Percentiles rank a stretch among this genome's conserved stretches.
phyloP scores from a whole-genome alignment of 2,113 vertebrate species.

The Petroica traversi region DNA sequence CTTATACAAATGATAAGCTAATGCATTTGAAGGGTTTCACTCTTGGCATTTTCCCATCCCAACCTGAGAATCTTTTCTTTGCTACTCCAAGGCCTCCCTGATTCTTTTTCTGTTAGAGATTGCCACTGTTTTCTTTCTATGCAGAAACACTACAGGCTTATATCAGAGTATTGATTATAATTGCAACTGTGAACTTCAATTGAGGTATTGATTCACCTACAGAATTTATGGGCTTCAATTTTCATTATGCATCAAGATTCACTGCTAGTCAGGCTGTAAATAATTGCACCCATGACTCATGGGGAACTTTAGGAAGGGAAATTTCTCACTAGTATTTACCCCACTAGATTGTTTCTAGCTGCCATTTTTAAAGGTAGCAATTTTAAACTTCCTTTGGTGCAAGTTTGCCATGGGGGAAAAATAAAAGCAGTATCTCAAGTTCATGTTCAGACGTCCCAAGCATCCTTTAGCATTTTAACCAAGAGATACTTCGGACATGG shows the following conservation, averaged over 20 bases:
- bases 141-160: neutral
- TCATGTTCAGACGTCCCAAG: neutral
- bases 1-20: neutral
- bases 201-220: conserved; percentile 7
- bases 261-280: neutral
- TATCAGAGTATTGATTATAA: neutral
- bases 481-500: neutral
- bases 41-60: neutral
- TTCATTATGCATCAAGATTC: conserved; percentile 17
- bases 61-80: neutral
- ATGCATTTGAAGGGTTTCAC: neutral
- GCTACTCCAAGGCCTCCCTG: neutral
- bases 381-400: neutral
- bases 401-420: neutral
- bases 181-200: neutral
- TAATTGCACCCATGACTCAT: neutral
- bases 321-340: neutral
- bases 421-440: neutral
- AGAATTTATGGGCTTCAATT: neutral
- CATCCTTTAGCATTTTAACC: neutral
- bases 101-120: neutral
- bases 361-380: neutral
- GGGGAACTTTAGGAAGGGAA: neutral
- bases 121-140: neutral
- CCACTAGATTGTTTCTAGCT: neutral